phyloP scores from a whole-genome alignment of 2,113 vertebrate genomes.

The Romanogobio albipinnatus region DNA sequence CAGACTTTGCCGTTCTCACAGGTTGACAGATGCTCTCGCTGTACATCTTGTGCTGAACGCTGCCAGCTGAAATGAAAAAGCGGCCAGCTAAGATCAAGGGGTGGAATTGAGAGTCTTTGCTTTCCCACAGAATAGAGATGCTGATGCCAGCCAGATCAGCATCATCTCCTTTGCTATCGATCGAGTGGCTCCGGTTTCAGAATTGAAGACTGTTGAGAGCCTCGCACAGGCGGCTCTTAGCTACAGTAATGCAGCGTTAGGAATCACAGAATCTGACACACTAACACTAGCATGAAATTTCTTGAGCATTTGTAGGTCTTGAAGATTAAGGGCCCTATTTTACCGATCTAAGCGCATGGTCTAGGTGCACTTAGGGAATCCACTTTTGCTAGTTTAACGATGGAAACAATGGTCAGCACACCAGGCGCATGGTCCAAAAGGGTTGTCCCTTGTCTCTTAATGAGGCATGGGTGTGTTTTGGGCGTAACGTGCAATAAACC shows the following conservation, averaged over 20 bases:
- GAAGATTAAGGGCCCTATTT: conserved; percentile 46
- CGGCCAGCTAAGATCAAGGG: background rate
- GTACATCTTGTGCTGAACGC: conserved; percentile 2
- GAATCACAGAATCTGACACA: background rate
- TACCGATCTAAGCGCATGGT: background rate
- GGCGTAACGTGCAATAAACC: too few species aligned
- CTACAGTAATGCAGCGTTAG: conserved; percentile 27
- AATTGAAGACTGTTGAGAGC: conserved; percentile 23
- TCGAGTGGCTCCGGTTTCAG: conserved; percentile 35
- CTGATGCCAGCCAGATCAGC: conserved; percentile 45
- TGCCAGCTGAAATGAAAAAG: conserved; percentile 13
- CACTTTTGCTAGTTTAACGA: too few species aligned
- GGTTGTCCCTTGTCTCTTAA: too few species aligned
- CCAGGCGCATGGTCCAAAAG: too few species aligned
- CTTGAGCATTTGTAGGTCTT: conserved; percentile 31
- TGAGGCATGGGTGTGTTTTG: too few species aligned
- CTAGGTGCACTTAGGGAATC: too few species aligned
- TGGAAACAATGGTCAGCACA: too few species aligned
- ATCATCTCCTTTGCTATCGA: conserved; percentile 48
- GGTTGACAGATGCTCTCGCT: conserved; percentile 24
- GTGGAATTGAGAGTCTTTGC: conserved; percentile 34
- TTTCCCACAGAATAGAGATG: conserved; percentile 46
- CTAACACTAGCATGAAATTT: conserved; percentile 42
- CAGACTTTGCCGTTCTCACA: conserved; percentile 36
- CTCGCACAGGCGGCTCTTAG: conserved; percentile 8